Base-by-base conservation (phyloP, 1,140 invertebrate genomes). In the Euborellia annulipes region DNA sequence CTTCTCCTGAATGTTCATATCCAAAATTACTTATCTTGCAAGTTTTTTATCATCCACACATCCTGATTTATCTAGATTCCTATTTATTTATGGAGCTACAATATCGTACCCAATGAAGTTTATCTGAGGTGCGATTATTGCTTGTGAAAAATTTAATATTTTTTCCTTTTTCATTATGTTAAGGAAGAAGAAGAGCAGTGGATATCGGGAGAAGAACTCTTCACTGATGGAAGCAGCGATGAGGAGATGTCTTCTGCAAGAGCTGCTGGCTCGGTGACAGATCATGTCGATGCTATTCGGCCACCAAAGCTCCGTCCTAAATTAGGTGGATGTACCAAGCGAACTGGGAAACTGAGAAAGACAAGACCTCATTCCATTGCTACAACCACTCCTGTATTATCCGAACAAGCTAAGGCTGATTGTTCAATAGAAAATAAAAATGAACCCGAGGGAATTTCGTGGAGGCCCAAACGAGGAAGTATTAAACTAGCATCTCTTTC, bases 111-210 rank as follows among this genome's bases (percentile, higher is more conserved):
- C n/a, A n/a, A n/a, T n/a, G n/a, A n/a, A n/a, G n/a, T n/a, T n/a
- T n/a, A n/a, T n/a, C n/a, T n/a, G n/a, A n/a, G n/a, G n/a, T n/a
- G n/a, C n/a, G n/a, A n/a, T n/a, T n/a, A n/a, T n/a, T n/a, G n/a
- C n/a, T n/a, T n/a, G n/a, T n/a, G n/a, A n/a, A n/a, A n/a, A n/a
- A n/a, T n/a, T n/a, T n/a, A n/a, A n/a, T n/a, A n/a, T n/a, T n/a
- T n/a, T n/a, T n/a, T n/a, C n/a, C n/a, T n/a, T n/a, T n/a, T n/a
- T n/a, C n/a, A n/a, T n/a, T n/a, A 18, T 37, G 40, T 45, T 20
- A 16, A 56, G 54, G 54, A 56, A 46, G 54, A 56, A 14, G 54
- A 56, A 3, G 54, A 56, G 18, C 54, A 56, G 36, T 56, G 54
- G 54, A 56, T 56, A 11, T 56, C 54, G 14, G 54, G 53, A 27